Evolutionary conservation across 2,113 vertebrate genomes (phyloP).

Genomic region (Eretmochelys imbricata): DNA sequence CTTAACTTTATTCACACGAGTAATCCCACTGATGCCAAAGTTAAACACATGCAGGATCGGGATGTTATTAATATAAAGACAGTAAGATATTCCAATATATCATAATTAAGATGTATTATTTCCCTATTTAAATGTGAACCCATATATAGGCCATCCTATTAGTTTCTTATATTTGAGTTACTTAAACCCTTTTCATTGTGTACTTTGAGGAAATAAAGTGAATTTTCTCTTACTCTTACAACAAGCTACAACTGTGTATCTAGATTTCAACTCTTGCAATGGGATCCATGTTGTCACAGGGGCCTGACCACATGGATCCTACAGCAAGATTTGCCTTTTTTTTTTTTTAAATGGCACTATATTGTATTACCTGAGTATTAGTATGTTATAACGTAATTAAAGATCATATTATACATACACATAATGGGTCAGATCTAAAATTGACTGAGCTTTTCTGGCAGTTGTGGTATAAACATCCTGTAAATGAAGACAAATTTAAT

Average conservation of each 20-base stretch:
- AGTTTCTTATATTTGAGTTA: background rate
- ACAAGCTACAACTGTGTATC: background rate
- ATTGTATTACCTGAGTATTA: rapidly evolving
- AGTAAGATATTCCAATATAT: background rate
- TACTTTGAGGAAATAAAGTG: background rate
- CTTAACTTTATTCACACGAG: background rate
- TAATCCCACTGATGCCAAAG: background rate
- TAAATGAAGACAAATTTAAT: background rate
- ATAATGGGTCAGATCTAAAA: background rate
- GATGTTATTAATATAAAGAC: background rate
- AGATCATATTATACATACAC: rapidly evolving
- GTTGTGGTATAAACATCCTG: constrained; percentile 16
- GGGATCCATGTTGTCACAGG: background rate
- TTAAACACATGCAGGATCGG: rapidly evolving
- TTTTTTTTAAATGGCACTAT: rapidly evolving
- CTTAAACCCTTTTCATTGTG: rapidly evolving
- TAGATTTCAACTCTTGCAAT: no score
- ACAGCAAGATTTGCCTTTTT: background rate
- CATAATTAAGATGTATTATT: background rate
- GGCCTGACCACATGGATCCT: background rate
- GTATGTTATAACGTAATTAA: background rate
- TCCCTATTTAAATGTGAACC: background rate
- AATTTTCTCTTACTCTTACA: background rate
- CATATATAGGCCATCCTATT: background rate
- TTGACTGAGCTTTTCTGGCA: background rate